phyloP scores from a whole-genome alignment of 2,888 invertebrate species.

The Cheilosia grossa region DNA sequence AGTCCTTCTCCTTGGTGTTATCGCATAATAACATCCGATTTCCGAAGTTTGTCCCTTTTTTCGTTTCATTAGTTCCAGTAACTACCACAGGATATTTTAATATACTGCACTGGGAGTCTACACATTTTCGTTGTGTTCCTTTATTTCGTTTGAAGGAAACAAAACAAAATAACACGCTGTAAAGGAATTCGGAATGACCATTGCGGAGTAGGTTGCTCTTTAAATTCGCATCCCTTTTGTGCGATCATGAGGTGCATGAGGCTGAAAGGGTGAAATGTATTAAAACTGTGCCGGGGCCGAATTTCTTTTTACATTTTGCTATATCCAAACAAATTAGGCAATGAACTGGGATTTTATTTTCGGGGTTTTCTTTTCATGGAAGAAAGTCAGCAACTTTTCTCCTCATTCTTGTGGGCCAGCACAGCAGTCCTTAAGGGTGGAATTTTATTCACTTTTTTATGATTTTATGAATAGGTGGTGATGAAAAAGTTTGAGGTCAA shows the following conservation, averaged over 20 bases:
- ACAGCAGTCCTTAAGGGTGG: conserved; percentile 7
- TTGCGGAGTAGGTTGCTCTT: conserved; percentile 1
- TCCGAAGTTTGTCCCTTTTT: conserved; percentile 36
- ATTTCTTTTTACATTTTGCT: conserved; percentile 38
- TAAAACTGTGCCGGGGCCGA: background rate
- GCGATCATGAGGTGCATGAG: background rate
- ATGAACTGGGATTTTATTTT: conserved; percentile 44
- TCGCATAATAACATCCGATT: conserved; percentile 32
- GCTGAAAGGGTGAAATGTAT: conserved; percentile 31
- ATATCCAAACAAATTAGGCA: conserved; percentile 63
- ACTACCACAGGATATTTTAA: conserved; percentile 58
- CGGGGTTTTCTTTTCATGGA: conserved; percentile 13
- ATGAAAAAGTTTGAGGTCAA: conserved; percentile 55
- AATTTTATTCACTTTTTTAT: conserved; percentile 27
- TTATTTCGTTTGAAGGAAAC: background rate
- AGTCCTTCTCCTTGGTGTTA: background rate
- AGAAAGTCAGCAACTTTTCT: conserved; percentile 10
- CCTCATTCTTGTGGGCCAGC: background rate
- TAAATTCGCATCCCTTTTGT: conserved; percentile 11
- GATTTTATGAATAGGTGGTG: conserved; percentile 44
- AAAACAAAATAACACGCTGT: background rate
- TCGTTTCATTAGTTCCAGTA: conserved; percentile 51
- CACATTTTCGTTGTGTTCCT: conserved; percentile 22
- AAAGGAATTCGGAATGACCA: conserved; percentile 53
- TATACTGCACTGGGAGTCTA: conserved; percentile 37